phyloP scores from a whole-genome alignment of 2,113 vertebrate species.

The Oceanodroma tethys region DNA sequence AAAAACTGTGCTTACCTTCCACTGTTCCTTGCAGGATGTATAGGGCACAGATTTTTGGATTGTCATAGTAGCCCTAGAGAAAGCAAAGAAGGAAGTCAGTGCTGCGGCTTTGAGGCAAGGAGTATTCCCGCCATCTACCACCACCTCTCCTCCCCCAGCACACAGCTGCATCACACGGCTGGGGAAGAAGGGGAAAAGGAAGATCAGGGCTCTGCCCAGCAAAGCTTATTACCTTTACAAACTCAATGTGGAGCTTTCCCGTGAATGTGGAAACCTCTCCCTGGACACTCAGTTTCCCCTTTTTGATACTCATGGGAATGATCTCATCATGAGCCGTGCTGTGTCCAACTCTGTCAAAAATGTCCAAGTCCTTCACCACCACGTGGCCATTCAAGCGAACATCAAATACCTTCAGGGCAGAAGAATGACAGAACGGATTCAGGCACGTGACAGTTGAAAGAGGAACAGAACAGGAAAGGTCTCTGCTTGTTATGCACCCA shows the following conservation, averaged over 20 bases:
- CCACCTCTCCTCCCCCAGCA: neutral
- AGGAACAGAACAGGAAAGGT: neutral
- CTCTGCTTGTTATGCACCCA: neutral
- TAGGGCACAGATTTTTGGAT: conserved; percentile 95
- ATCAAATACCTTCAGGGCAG: conserved; percentile 87
- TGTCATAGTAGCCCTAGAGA: conserved; percentile 96
- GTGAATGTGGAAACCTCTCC: conserved; percentile 97
- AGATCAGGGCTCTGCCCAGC: neutral
- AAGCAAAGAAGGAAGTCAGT: conserved; percentile 1
- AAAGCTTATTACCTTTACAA: conserved; percentile 88
- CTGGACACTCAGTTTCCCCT: conserved; percentile 93
- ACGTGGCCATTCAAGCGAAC: conserved; percentile 93
- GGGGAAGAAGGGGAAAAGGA: neutral
- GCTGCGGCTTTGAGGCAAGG: neutral
- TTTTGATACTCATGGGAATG: conserved; percentile 88
- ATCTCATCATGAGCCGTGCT: conserved; percentile 97
- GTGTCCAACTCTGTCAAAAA: conserved; percentile 96
- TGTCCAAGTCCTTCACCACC: conserved; percentile 97
- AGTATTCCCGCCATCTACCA: neutral
- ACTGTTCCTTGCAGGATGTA: conserved; percentile 94
- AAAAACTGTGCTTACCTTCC: conserved; percentile 82
- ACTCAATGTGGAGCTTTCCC: conserved; percentile 92
- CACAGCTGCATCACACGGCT: neutral
- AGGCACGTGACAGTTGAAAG: neutral
- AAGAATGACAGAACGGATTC: conserved; percentile 7